Percentiles rank a stretch among this genome's conserved stretches.
These are phyloP conservation scores for Pollenia labialis DNA, from an alignment of 2,888 invertebrate species.

Conservation along the genomic window DNA sequence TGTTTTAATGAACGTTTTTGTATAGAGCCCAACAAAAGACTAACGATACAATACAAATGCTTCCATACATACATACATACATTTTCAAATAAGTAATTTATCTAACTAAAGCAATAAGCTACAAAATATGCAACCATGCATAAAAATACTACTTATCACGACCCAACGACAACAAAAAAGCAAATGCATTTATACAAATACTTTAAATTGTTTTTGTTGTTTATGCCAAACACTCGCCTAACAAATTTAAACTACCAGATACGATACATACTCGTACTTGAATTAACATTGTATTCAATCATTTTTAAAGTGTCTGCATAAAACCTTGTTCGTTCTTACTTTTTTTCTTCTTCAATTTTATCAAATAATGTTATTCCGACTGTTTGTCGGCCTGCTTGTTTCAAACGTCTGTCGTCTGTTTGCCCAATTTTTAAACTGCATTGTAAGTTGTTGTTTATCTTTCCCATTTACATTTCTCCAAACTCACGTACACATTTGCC, in stretches of 20 bases:
- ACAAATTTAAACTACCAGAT: conserved; percentile 27
- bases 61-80: conserved; percentile 22
- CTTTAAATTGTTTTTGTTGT: conserved; percentile 38
- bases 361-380: conserved; percentile 22
- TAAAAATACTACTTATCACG: conserved; percentile 73
- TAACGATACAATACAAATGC: conserved; percentile 8
- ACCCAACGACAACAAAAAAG: conserved; percentile 44
- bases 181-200: conserved; percentile 63
- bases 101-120: conserved; percentile 66
- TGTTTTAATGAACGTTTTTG: conserved; percentile 39
- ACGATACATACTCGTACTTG: conserved; percentile 45
- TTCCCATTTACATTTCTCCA: conserved; percentile 30
- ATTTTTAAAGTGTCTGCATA: conserved; percentile 59
- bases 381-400: not conserved
- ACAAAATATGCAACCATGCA: conserved; percentile 70
- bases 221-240: conserved; percentile 37
- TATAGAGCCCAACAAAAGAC: conserved; percentile 37
- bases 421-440: not conserved
- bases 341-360: conserved; percentile 14
- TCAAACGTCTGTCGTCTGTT: conserved; percentile 8
- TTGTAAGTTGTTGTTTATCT: conserved; percentile 11
- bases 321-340: conserved; percentile 30
- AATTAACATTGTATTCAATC: conserved; percentile 67
- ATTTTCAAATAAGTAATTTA: conserved; percentile 8
- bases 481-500: conserved; percentile 40